Percentiles rank a stretch among this genome's conserved stretches.
Conservation (phyloP, 1,140 invertebrate species). For the Druon quercuslanigerum region DNA sequence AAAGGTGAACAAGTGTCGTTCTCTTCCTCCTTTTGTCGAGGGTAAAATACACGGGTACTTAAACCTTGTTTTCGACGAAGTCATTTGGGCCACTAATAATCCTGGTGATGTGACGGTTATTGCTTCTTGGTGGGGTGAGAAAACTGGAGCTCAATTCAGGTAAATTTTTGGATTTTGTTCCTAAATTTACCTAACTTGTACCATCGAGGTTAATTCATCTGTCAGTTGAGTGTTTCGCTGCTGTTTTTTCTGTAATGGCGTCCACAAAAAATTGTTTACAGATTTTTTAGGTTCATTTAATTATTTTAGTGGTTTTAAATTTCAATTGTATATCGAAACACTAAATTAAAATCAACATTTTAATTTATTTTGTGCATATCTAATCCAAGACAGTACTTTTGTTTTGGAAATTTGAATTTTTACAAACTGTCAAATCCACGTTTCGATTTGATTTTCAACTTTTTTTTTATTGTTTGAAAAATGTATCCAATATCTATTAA, state of each 20-base stretch:
- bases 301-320: too few species aligned
- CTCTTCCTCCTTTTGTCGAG: constrained; percentile 67
- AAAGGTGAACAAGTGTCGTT: constrained; percentile 53
- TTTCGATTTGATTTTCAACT: too few species aligned
- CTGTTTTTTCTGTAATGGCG: background rate
- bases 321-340: too few species aligned
- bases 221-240: background rate
- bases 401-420: too few species aligned
- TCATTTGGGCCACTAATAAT: constrained; percentile 63
- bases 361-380: too few species aligned
- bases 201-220: constrained; percentile 11
- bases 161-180: constrained; percentile 47
- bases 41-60: constrained; percentile 69
- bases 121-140: constrained; percentile 70
- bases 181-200: background rate
- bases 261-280: background rate
- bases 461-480: too few species aligned
- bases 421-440: too few species aligned
- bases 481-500: too few species aligned
- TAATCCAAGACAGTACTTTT: too few species aligned
- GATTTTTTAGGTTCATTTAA: too few species aligned
- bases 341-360: too few species aligned
- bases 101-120: constrained; percentile 62
- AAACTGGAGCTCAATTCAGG: constrained; percentile 64
- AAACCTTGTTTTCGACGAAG: constrained; percentile 63